Conservation (phyloP, 2,113 vertebrate genomes). For the Tragulus kanchil region DNA sequence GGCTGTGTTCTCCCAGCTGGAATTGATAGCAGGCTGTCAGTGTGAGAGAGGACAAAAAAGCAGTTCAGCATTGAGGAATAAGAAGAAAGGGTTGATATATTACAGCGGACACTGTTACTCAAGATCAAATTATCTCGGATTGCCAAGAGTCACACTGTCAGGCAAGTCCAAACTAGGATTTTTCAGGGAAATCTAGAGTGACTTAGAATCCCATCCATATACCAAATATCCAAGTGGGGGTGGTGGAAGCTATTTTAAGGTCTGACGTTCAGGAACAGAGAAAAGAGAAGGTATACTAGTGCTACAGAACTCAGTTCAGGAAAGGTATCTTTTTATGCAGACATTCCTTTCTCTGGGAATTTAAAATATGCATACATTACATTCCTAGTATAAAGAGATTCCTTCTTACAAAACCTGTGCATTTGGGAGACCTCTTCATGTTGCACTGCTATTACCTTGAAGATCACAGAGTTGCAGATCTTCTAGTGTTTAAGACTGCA, state of each 20-base stretch:
- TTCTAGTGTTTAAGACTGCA: background rate
- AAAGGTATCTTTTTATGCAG: background rate
- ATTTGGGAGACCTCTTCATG: background rate
- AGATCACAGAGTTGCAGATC: background rate
- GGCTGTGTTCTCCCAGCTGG: background rate
- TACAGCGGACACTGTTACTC: constrained; percentile 53
- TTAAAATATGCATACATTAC: background rate
- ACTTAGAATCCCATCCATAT: constrained; percentile 44
- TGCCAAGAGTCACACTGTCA: background rate
- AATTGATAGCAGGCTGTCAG: background rate
- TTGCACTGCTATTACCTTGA: background rate
- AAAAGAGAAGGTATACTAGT: background rate
- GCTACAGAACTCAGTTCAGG: background rate
- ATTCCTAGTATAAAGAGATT: background rate
- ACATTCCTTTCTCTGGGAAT: background rate
- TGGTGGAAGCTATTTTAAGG: background rate
- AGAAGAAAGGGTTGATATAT: constrained; percentile 64
- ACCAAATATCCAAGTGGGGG: background rate
- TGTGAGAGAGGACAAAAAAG: constrained; percentile 23
- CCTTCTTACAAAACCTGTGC: background rate
- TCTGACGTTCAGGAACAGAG: background rate
- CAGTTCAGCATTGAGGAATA: constrained; percentile 7
- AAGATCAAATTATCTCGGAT: constrained; percentile 42
- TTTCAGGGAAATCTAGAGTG: constrained; percentile 47
- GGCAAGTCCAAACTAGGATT: background rate